These are phyloP conservation scores for Valencia hispanica DNA, from an alignment of 2,797 vertebrate species.

Conservation along the genomic window DNA sequence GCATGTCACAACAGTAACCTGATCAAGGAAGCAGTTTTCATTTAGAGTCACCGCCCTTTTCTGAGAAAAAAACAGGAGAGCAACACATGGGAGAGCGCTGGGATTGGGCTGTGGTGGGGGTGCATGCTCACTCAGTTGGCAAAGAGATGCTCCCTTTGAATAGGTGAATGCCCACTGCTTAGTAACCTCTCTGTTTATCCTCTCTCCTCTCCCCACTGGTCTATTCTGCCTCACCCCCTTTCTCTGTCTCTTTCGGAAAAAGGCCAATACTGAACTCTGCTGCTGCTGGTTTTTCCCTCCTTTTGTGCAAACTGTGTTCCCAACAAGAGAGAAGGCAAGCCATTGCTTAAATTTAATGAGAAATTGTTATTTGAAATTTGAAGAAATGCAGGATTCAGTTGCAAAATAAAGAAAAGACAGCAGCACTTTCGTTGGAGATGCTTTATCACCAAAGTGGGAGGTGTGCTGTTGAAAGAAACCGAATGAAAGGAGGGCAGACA, in stretches of 20 bases:
- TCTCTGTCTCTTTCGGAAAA: constrained; percentile 7
- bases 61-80: neutral
- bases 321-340: neutral
- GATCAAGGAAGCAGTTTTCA: constrained; percentile 20
- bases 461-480: constrained; percentile 5
- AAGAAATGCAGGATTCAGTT: neutral
- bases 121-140: constrained; percentile 37
- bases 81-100: constrained; percentile 4
- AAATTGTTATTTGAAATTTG: neutral
- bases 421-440: constrained; percentile 9
- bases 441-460: constrained; percentile 2
- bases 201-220: constrained; percentile 30
- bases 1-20: constrained; percentile 17
- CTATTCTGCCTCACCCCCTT: constrained; percentile 16
- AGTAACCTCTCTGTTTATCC: constrained; percentile 45
- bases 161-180: constrained; percentile 47
- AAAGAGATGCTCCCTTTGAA: constrained; percentile 45
- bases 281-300: neutral
- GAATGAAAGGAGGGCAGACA: constrained; percentile 31
- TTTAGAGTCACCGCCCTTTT: neutral
- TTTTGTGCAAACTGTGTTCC: neutral
- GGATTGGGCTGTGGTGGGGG: constrained; percentile 4
- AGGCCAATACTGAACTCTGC: neutral
- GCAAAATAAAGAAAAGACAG: neutral
- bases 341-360: neutral